Conservation (phyloP, 2,888 invertebrate species). For the Tiphia femorata region DNA sequence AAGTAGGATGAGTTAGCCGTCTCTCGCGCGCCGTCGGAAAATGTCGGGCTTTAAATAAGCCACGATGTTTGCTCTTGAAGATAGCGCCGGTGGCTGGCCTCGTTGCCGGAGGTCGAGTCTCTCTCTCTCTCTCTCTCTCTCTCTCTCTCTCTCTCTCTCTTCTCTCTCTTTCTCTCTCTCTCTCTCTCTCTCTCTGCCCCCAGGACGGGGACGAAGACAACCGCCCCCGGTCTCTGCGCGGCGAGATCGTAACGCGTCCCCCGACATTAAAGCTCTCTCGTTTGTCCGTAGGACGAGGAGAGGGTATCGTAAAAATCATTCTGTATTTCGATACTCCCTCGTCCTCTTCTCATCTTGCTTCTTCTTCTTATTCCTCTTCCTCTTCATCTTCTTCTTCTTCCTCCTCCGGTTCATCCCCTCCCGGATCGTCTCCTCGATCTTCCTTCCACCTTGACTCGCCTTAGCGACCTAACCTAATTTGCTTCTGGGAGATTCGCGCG, state of each 20-base stretch:
- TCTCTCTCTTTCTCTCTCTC: background rate
- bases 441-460: too few relatives aligned
- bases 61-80: constrained; percentile 56
- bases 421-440: too few relatives aligned
- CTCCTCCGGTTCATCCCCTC: background rate
- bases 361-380: background rate
- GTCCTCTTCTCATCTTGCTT: background rate
- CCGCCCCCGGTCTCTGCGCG: background rate
- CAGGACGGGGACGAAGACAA: background rate
- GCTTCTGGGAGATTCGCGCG: too few relatives aligned
- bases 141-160: background rate
- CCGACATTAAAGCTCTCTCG: constrained; percentile 1
- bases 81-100: constrained; percentile 32
- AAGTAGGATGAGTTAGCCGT: constrained; percentile 53
- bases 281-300: background rate
- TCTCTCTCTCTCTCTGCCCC: background rate
- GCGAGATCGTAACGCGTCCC: constrained; percentile 11
- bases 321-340: background rate
- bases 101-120: constrained; percentile 31
- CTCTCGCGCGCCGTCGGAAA: constrained; percentile 39
- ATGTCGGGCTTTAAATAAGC: constrained; percentile 57
- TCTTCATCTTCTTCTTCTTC: background rate
- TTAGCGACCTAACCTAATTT: too few relatives aligned
- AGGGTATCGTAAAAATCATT: background rate
- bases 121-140: constrained; percentile 12